These are phyloP conservation scores for Puma concolor DNA, from an alignment of 2,113 vertebrate species.

Conservation along the genomic window DNA sequence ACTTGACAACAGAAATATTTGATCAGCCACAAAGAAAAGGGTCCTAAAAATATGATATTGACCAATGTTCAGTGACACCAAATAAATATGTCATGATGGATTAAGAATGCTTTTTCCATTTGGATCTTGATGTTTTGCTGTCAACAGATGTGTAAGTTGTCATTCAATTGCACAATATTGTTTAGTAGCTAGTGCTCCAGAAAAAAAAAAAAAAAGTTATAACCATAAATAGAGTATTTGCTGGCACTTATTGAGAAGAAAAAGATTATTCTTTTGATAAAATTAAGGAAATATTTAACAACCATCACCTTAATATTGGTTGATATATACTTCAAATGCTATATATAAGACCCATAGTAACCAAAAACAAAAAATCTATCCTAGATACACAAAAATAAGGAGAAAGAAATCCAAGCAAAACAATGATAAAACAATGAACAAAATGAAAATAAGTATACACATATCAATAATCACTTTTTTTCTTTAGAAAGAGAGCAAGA, in stretches of 20 bases:
- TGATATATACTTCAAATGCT: not conserved
- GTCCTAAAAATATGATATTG: not conserved
- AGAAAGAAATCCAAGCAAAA: not conserved
- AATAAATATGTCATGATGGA: not conserved
- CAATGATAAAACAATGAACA: not conserved
- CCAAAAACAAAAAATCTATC: not conserved
- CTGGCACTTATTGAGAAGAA: not conserved
- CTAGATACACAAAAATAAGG: not conserved
- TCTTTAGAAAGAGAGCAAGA: no score
- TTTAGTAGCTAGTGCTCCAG: not conserved
- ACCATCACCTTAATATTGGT: not conserved
- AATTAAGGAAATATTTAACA: not conserved
- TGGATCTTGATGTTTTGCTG: not conserved
- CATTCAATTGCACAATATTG: not conserved
- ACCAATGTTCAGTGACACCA: not conserved
- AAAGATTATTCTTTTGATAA: not conserved
- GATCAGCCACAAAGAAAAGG: not conserved
- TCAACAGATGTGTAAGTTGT: not conserved
- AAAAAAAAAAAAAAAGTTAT: not conserved
- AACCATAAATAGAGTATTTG: not conserved
- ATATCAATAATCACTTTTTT: not conserved
- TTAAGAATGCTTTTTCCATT: not conserved
- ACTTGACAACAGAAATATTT: not conserved
- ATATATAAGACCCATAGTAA: not conserved
- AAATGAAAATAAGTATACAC: not conserved